Evolutionary conservation across 2,888 invertebrate genomes (phyloP).

Genomic region (Dione juno): DNA sequence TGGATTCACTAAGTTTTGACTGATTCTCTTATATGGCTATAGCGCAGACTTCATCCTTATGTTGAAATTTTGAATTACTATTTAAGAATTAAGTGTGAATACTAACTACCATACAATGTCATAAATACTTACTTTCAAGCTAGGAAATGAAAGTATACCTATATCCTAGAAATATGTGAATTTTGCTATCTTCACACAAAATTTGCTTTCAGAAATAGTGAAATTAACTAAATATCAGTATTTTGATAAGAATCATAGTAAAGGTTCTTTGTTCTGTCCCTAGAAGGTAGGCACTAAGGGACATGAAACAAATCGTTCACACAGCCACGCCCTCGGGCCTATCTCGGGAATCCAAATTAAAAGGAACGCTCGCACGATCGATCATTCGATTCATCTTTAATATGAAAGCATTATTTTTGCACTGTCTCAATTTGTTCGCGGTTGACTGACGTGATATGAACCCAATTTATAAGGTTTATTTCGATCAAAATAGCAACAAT

Average conservation of each 20-base stretch:
- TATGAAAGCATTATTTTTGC: conserved; percentile 78
- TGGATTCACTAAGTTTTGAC: conserved; percentile 77
- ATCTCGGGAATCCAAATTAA: conserved; percentile 81
- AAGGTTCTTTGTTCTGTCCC: conserved; percentile 41
- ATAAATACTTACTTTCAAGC: too few species aligned
- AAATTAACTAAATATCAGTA: conserved; percentile 9
- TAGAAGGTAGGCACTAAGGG: conserved; percentile 65
- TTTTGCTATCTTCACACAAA: background rate
- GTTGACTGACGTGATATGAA: conserved; percentile 69
- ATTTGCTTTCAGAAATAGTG: background rate
- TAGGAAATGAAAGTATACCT: too few species aligned
- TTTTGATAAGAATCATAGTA: conserved; percentile 37
- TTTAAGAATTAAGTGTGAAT: background rate
- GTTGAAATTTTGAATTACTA: background rate
- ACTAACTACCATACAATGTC: too few species aligned
- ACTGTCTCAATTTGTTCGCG: conserved; percentile 76
- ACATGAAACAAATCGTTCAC: conserved; percentile 81
- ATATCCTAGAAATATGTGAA: background rate
- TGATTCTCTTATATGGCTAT: conserved; percentile 55
- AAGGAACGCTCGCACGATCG: conserved; percentile 81
- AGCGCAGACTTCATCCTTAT: background rate
- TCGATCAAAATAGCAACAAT: conserved; percentile 51
- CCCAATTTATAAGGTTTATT: conserved; percentile 63
- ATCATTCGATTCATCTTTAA: conserved; percentile 80
- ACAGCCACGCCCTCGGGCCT: conserved; percentile 76